Percentiles rank a stretch among this genome's conserved stretches.
Conservation (phyloP, 2,113 vertebrate species). For the Passer domesticus region DNA sequence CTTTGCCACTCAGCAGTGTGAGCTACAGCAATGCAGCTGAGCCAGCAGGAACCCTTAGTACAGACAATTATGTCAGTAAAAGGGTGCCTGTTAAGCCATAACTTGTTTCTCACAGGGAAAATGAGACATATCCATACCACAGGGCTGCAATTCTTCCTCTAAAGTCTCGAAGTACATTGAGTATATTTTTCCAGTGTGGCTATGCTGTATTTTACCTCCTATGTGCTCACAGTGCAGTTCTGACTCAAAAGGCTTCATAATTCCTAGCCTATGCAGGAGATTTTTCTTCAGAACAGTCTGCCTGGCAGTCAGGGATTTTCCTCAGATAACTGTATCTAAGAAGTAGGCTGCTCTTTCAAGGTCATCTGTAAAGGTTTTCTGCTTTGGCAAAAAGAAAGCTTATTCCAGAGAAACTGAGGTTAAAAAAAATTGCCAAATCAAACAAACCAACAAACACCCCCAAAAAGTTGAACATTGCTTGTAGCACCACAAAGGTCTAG, state of each 20-base stretch:
- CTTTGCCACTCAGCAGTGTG: background rate
- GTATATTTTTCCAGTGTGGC: background rate
- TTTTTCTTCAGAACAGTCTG: background rate
- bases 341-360: background rate
- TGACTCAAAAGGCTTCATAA: background rate
- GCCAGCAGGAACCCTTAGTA: background rate
- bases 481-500: background rate
- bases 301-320: background rate
- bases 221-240: background rate
- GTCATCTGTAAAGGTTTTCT: background rate
- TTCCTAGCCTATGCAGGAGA: background rate
- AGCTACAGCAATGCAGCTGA: background rate
- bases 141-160: background rate
- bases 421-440: background rate
- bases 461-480: background rate
- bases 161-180: background rate
- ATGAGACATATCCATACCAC: background rate
- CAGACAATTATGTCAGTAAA: background rate
- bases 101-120: conserved; percentile 22
- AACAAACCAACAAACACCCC: background rate
- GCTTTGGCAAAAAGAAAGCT: background rate
- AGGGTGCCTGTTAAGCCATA: background rate
- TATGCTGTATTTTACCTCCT: background rate
- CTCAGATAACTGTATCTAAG: background rate
- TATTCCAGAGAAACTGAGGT: background rate